phyloP scores from a whole-genome alignment of 1,140 invertebrate species.

The Ptiloglossa arizonensis region DNA sequence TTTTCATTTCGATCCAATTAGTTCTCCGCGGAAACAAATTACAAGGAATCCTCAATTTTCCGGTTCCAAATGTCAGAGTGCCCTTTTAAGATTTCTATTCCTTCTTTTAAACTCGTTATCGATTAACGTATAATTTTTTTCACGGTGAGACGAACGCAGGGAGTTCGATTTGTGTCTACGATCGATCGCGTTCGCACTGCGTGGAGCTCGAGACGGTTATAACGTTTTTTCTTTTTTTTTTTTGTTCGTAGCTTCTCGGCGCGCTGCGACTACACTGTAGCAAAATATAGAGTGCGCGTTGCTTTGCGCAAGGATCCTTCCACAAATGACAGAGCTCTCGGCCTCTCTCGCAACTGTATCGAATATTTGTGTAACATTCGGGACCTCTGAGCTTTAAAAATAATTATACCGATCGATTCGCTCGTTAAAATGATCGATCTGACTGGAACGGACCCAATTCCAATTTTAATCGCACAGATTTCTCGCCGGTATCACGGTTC shows the following conservation, averaged over 20 bases:
- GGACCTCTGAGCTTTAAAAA: not conserved
- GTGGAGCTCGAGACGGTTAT: too few species aligned
- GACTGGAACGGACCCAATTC: not conserved
- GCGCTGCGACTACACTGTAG: not conserved
- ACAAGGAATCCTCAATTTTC: too few species aligned
- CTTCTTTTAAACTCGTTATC: too few species aligned
- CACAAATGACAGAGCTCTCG: slow-evolving; percentile 16
- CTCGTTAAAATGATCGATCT: not conserved
- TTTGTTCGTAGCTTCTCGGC: not conserved
- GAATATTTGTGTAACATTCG: not conserved
- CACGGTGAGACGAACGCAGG: too few species aligned
- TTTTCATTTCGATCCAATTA: too few species aligned
- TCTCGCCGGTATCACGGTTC: not conserved
- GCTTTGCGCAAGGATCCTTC: slow-evolving; percentile 1
- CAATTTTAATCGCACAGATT: not conserved
- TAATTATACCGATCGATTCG: not conserved
- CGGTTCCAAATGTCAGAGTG: too few species aligned
- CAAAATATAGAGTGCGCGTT: not conserved
- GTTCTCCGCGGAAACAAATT: too few species aligned
- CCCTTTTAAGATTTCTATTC: too few species aligned
- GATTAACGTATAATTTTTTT: too few species aligned
- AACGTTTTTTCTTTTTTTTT: too few species aligned
- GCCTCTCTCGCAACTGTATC: not conserved
- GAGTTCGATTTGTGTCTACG: too few species aligned
- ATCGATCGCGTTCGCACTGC: too few species aligned